Evolutionary conservation across 92 coral and sea anemone species (phyloP), one percentile per base, ranked within the genome.

Genomic region (Ricordea florida): DNA sequence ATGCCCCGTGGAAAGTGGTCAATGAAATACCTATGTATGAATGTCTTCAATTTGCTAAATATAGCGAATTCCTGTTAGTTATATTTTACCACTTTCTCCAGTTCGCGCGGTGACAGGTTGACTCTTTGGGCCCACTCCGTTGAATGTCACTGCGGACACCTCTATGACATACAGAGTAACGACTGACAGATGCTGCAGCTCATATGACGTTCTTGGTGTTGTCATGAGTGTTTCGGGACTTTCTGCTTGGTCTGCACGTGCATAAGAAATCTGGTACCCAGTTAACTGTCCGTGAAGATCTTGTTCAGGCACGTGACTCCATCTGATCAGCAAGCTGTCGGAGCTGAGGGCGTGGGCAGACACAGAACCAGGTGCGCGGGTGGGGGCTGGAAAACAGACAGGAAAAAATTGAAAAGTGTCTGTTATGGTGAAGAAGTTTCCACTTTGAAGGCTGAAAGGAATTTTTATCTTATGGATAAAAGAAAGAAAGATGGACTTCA

Each of bases 311-410:
- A 46, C 58, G 7, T n/a, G 70, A 11, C 30, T 77, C 89, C 89
- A 84, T 36, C 44, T 62, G 11, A 77, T 29, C 0, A 69, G 28
- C 13, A 84, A 10, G 27, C 62, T 43, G 21, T 79, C 49, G 10
- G 89, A 84, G 45, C 49, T 56, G 32, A 61, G 6, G 38, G 69
- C 77, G 31, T 29, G 14, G 0, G 85, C 74, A 5, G 28, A 18
- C 14, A 69, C 24, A 13, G 50, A 31, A 41, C 10, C 52, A 38
- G 66, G 62, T 1, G 53, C 20, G 13, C 38, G 32, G 15, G 57
- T 18, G 1, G 71, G 45, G 29, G 42, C 71, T 58, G 57, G n/a
- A 9, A 3, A 6, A 42, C 35, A 1, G 10, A 25, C 16, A 15
- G 41, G 42, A 3, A 69, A 34, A 13, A 1, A 4, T 13, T 25